These are phyloP conservation scores for Melolontha melolontha DNA, from an alignment of 2,888 invertebrate species.

Conservation along the genomic window DNA sequence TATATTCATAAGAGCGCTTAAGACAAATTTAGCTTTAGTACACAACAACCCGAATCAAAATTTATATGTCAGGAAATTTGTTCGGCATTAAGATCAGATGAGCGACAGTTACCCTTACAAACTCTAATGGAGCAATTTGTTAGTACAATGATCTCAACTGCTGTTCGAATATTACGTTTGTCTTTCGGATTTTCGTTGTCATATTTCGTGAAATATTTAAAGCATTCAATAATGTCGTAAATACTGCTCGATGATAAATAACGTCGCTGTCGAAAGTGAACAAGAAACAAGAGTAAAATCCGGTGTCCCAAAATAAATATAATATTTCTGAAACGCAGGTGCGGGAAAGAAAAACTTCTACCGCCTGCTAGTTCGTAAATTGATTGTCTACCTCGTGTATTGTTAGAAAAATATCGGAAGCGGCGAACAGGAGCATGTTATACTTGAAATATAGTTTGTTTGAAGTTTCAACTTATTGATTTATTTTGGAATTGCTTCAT, in stretches of 20 bases:
- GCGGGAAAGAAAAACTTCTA: slow-evolving; percentile 8
- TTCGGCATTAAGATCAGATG: slow-evolving; percentile 26
- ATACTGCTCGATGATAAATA: slow-evolving; percentile 27
- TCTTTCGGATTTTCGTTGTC: slow-evolving; percentile 27
- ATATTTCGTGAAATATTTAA: slow-evolving; percentile 31
- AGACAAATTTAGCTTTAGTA: no score
- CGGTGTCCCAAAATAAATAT: slow-evolving; percentile 27
- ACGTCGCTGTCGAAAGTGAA: slow-evolving; percentile 9
- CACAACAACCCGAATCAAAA: slow-evolving; percentile 5
- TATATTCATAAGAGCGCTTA: no score
- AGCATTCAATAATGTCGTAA: slow-evolving; percentile 20
- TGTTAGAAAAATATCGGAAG: slow-evolving; percentile 16
- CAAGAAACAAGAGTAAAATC: slow-evolving; percentile 21
- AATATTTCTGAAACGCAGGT: slow-evolving; percentile 28
- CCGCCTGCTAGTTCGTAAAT: slow-evolving; percentile 10
- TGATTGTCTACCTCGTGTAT: slow-evolving; percentile 16
- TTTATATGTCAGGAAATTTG: slow-evolving; percentile 16
- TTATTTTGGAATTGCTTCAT: no score
- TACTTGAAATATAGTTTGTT: slow-evolving; percentile 18
- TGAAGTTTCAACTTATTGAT: neutral
- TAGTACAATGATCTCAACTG: slow-evolving; percentile 19
- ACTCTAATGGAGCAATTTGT: slow-evolving; percentile 17
- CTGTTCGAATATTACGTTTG: slow-evolving; percentile 15
- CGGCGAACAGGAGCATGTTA: neutral
- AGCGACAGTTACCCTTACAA: slow-evolving; percentile 10